Conservation (phyloP, 2,113 vertebrate species). For the Callocephalon fimbriatum region DNA sequence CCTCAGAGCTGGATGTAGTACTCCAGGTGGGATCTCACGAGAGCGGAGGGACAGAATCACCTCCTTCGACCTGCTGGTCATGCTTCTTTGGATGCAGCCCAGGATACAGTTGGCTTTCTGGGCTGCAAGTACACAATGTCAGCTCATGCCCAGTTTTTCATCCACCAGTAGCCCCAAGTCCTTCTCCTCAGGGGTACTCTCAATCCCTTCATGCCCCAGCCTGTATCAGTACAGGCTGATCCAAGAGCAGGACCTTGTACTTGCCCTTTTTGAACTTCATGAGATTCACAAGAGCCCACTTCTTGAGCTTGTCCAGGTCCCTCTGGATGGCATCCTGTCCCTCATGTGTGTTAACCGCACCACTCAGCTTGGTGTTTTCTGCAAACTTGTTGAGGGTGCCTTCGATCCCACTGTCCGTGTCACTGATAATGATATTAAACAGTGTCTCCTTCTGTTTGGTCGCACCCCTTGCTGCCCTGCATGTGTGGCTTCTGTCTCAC, state of each 20-base stretch:
- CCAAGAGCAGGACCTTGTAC: neutral
- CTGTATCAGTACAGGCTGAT: neutral
- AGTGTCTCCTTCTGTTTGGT: neutral
- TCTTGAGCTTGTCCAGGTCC: rapidly evolving
- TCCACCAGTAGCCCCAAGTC: neutral
- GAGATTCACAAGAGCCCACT: neutral
- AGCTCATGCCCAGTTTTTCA: neutral
- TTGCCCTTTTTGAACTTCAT: neutral
- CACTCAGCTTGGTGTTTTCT: neutral
- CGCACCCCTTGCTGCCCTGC: rapidly evolving
- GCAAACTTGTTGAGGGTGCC: neutral
- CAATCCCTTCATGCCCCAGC: neutral
- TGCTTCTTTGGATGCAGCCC: rapidly evolving
- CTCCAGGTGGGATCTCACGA: neutral
- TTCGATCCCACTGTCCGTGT: neutral
- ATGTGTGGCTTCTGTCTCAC: rapidly evolving
- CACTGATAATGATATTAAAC: neutral
- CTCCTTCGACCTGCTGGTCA: rapidly evolving
- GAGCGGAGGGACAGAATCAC: neutral
- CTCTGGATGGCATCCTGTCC: neutral
- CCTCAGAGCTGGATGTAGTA: neutral
- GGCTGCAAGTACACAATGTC: rapidly evolving
- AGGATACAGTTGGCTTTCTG: neutral
- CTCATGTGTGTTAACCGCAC: rapidly evolving
- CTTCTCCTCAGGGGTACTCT: neutral